Percentiles rank a stretch among this genome's conserved stretches.
Evolutionary conservation across 2,113 vertebrate genomes (phyloP).

Genomic region (Clarias batrachus): DNA sequence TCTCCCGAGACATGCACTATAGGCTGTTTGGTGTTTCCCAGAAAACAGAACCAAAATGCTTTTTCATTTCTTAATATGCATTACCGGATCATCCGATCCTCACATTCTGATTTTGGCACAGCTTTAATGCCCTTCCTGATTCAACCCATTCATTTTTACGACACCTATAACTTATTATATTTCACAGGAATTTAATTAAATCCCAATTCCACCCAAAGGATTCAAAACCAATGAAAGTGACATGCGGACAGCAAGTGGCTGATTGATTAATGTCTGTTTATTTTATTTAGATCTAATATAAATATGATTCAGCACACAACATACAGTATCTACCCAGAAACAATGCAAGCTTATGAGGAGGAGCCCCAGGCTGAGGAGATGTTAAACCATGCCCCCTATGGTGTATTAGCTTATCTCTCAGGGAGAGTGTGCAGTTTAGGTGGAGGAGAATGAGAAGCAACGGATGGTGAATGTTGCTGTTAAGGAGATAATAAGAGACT

Average conservation of each 20-base stretch:
- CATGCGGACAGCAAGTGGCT: too few relatives aligned
- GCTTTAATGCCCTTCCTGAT: too few relatives aligned
- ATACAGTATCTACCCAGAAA: slow-evolving; percentile 26
- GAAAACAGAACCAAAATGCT: background rate
- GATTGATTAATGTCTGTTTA: background rate
- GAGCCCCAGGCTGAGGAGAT: slow-evolving; percentile 20
- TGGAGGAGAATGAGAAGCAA: slow-evolving; percentile 26
- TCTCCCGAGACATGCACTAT: too few relatives aligned
- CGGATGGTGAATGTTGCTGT: slow-evolving; percentile 33
- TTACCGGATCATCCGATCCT: too few relatives aligned
- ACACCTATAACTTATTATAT: background rate
- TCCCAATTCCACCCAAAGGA: background rate
- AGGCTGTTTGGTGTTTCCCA: too few relatives aligned
- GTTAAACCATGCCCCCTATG: slow-evolving; percentile 36
- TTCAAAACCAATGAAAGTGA: background rate
- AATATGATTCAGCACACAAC: background rate
- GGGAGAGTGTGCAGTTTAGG: slow-evolving; percentile 37
- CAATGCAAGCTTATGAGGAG: slow-evolving; percentile 41
- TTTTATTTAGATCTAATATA: background rate
- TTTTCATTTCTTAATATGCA: background rate
- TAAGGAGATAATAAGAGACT: slow-evolving; percentile 51
- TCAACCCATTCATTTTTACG: too few relatives aligned
- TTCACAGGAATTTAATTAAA: background rate
- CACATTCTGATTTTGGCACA: too few relatives aligned
- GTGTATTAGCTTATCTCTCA: slow-evolving; percentile 46